These are phyloP conservation scores for Amyelois transitella DNA, from an alignment of 1,140 invertebrate genomes.

Conservation along the genomic window DNA sequence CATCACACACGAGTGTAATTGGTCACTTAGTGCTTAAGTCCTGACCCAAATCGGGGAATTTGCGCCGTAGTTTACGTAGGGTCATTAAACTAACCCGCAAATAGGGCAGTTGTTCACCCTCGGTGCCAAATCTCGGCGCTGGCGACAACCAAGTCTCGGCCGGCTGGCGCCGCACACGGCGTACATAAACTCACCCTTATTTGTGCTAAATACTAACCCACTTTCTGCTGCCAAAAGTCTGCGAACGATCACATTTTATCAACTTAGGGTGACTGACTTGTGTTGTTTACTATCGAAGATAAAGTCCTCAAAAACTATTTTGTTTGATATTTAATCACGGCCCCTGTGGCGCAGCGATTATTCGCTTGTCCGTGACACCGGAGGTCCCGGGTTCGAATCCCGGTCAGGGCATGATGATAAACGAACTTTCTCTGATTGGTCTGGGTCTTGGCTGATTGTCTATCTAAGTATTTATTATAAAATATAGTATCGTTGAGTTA, in stretches of 20 bases:
- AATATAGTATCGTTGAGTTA: too few relatives aligned
- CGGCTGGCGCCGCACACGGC: constrained; percentile 14
- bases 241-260: background rate
- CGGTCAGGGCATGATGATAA: too few relatives aligned
- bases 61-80: constrained; percentile 3
- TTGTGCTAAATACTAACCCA: constrained; percentile 14
- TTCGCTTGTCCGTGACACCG: too few relatives aligned
- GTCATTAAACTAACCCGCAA: constrained; percentile 19
- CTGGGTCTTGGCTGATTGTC: too few relatives aligned
- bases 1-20: background rate
- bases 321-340: too few relatives aligned
- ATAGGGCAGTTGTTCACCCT: constrained; percentile 17
- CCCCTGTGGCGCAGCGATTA: too few relatives aligned
- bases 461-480: too few relatives aligned
- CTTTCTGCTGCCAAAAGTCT: constrained; percentile 16
- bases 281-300: background rate
- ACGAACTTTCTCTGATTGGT: too few relatives aligned
- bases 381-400: too few relatives aligned
- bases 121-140: constrained; percentile 21
- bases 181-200: constrained; percentile 8
- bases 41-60: background rate
- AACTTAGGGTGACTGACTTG: background rate
- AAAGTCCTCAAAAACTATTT: too few relatives aligned
- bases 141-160: constrained; percentile 5
- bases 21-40: background rate